Evolutionary conservation across 1,140 invertebrate genomes (phyloP), one percentile per base, ranked within the genome.

Genomic region (Eumeta japonica): DNA sequence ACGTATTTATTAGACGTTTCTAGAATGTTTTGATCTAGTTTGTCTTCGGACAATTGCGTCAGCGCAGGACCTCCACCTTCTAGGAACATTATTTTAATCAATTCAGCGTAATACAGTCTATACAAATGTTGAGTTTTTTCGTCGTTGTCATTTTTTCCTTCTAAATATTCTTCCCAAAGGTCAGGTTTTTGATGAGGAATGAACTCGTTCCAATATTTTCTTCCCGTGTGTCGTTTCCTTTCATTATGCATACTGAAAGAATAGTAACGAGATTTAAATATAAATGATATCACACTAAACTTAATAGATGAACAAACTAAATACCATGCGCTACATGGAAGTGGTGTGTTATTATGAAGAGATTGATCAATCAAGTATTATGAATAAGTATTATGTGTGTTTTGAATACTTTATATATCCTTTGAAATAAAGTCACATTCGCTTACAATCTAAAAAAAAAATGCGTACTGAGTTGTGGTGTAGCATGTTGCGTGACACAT

Each of bases 1-100:
- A 79, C 79, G 47, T 76, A 77, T 24, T 67, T 57, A 14, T 76
- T 53, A 0, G 76, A 64, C 32, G 79, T 41, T 10, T 65, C 47
- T 10, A 68, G 49, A 28, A 82, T 62, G 14, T 74, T 65, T 13
- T 71, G 45, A 14, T 77, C 70, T 9, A 68, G 52, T 38, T 76
- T 63, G 7, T 66, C 46, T 36, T 70, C 60, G 40, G 39, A 52
- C 16, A 62, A n/a, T 29, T 56, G 53, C 12, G 43, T 52, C 16
- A 38, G 37, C 29, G 62, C 62, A 11, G 31, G 17, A 1, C 27
- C 41, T 13, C 44, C 48, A 24, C 47, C 43, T 44, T 68, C 62
- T 14, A 60, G 16, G 17, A 60, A 38, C 19, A 71, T 65, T 18
- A 63, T 27, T 51, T 66, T 73, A 17, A 71, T 61, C 16, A 73